Evolutionary conservation across 2,888 invertebrate genomes (phyloP).

Genomic region (Pantelozetes paolii): DNA sequence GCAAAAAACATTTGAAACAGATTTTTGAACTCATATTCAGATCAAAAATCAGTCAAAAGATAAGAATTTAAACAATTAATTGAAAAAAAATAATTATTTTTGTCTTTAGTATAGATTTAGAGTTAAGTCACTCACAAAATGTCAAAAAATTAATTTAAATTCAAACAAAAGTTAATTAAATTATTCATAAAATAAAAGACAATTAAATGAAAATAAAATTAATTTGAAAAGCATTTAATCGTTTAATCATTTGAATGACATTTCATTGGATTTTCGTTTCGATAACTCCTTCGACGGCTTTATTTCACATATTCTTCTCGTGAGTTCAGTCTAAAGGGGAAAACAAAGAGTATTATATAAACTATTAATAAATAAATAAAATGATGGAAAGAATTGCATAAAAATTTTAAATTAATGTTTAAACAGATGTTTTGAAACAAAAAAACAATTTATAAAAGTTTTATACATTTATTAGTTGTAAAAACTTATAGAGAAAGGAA

Average conservation of each 20-base stretch:
- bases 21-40: too few species aligned
- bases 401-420: background rate
- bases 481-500: too few species aligned
- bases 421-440: too few species aligned
- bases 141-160: slow-evolving; percentile 1
- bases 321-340: slow-evolving; percentile 62
- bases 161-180: slow-evolving; percentile 5
- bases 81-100: background rate
- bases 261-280: slow-evolving; percentile 14
- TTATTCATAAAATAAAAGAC: slow-evolving; percentile 20
- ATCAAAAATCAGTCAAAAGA: too few species aligned
- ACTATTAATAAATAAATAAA: slow-evolving; percentile 11
- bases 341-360: slow-evolving; percentile 31
- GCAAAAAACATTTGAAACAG: too few species aligned
- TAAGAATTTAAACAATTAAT: too few species aligned
- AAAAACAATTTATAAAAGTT: too few species aligned
- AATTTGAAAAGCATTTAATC: background rate
- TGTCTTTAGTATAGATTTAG: background rate
- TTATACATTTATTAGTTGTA: too few species aligned
- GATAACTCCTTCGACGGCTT: background rate
- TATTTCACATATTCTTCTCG: slow-evolving; percentile 61
- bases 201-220: background rate
- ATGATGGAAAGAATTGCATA: background rate
- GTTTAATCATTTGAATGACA: slow-evolving; percentile 23
- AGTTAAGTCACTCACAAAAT: background rate